phyloP scores from a whole-genome alignment of 2,888 invertebrate genomes.

The Blomia tropicalis region DNA sequence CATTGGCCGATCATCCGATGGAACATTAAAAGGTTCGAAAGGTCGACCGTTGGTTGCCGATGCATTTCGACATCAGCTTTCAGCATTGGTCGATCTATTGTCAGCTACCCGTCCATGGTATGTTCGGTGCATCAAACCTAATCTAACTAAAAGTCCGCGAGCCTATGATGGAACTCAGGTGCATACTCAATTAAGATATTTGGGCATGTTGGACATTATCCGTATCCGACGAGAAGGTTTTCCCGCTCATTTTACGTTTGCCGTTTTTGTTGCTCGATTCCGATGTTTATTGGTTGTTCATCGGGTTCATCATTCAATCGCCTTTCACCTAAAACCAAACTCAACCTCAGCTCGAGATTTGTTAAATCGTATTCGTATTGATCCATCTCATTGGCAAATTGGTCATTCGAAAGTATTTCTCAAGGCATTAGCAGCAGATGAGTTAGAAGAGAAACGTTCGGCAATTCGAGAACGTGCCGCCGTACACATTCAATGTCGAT shows the following conservation, averaged over 20 bases:
- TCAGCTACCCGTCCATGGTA: slow-evolving; percentile 83
- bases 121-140: slow-evolving; percentile 81
- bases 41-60: slow-evolving; percentile 77
- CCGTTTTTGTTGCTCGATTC: slow-evolving; percentile 58
- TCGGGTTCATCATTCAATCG: neutral
- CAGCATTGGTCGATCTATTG: slow-evolving; percentile 69
- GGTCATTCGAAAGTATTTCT: slow-evolving; percentile 70
- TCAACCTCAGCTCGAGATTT: slow-evolving; percentile 33
- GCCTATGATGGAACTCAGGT: slow-evolving; percentile 63
- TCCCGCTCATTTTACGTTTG: slow-evolving; percentile 63
- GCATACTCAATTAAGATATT: slow-evolving; percentile 67
- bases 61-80: slow-evolving; percentile 69
- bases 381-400: slow-evolving; percentile 64
- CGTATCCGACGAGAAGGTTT: slow-evolving; percentile 74
- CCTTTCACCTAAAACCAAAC: slow-evolving; percentile 5
- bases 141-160: slow-evolving; percentile 61
- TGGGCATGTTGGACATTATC: slow-evolving; percentile 84
- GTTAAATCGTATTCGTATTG: slow-evolving; percentile 49
- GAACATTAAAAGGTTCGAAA: slow-evolving; percentile 53
- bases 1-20: slow-evolving; percentile 35
- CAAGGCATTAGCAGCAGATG: slow-evolving; percentile 61
- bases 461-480: slow-evolving; percentile 53
- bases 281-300: slow-evolving; percentile 43
- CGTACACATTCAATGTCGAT: slow-evolving; percentile 55
- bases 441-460: slow-evolving; percentile 61